Evolutionary conservation across 2,797 vertebrate genomes (phyloP), one percentile per base, ranked within the genome.

Genomic region (Tachyglossus aculeatus): DNA sequence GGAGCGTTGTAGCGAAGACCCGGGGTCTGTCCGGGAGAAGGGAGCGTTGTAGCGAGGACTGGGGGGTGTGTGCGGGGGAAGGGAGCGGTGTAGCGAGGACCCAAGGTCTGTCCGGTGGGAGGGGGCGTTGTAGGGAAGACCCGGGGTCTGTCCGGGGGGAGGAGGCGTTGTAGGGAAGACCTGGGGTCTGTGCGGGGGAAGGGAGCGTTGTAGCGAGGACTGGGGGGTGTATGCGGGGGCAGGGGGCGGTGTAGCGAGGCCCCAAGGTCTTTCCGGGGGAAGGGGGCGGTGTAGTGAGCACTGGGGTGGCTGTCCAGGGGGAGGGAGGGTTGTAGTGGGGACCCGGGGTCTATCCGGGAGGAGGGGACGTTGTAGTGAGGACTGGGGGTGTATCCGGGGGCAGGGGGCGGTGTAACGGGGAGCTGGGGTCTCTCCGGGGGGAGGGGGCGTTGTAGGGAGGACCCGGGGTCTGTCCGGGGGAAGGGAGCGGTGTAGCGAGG

Each of bases 1-100:
- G 63, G 40, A 50, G 58, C 40, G 32, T 47, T 79, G 64, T 48
- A 16, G n/a, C n/a, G n/a, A n/a, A n/a, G n/a, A n/a, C n/a, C n/a
- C n/a, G n/a, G n/a, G n/a, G n/a, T n/a, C n/a, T n/a, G n/a, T n/a
- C n/a, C n/a, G n/a, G n/a, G n/a, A n/a, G n/a, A n/a, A 39, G 47
- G 54, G 48, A 52, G 21, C 45, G 19, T 27, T 11, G 44, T 29
- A 1, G n/a, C 15, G 10, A 22, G 32, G 14, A 45, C 25, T 47
- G 9, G 9, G 12, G n/a, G 68, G 31, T n/a, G 16, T 64, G 15
- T 19, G 38, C 18, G n/a, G 9, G 72, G 74, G 64, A 19, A 8
- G 54, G 25, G 24, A 9, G 25, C 71, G 38, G 31, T 38, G 36
- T 67, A n/a, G n/a, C n/a, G n/a, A n/a, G n/a, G n/a, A n/a, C n/a